A percentile compares a stretch with the other conserved stretches of the same genome.
Conservation (phyloP, 2,113 vertebrate genomes). For the Rhinoderma darwinii region DNA sequence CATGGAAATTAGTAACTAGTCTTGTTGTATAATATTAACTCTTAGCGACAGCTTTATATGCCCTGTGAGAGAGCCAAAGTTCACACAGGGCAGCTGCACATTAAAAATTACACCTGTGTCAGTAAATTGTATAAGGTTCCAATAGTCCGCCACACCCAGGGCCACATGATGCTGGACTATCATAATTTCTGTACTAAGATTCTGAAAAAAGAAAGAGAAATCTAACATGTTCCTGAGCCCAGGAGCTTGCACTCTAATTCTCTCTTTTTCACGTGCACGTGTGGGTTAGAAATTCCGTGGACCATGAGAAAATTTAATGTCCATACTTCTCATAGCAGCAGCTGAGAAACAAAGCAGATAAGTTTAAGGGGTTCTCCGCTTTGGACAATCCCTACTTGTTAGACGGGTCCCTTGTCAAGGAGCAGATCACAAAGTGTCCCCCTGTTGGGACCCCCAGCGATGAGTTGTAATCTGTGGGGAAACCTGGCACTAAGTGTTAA, state of each 20-base stretch:
- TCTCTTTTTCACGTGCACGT: background rate
- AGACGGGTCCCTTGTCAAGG: no score
- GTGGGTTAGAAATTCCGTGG: no score
- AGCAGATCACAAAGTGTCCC: no score
- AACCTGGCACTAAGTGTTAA: no score
- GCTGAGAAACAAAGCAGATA: no score
- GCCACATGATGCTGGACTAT: background rate
- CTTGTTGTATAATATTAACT: background rate
- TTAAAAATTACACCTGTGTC: background rate
- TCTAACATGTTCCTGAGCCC: background rate
- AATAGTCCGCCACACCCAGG: background rate
- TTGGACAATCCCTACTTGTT: no score
- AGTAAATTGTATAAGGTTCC: background rate
- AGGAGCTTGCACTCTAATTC: background rate
- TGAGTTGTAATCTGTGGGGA: no score
- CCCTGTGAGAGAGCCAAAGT: background rate
- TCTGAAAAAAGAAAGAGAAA: background rate
- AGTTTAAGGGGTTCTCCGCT: no score
- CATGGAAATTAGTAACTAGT: conserved; percentile 36
- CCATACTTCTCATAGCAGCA: no score
- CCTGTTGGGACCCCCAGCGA: no score
- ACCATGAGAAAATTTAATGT: no score
- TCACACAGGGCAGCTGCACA: background rate
- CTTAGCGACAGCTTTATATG: background rate
- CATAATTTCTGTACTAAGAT: background rate